Base-by-base conservation (phyloP, 2,888 invertebrate genomes). In the Campoletis raptor region DNA sequence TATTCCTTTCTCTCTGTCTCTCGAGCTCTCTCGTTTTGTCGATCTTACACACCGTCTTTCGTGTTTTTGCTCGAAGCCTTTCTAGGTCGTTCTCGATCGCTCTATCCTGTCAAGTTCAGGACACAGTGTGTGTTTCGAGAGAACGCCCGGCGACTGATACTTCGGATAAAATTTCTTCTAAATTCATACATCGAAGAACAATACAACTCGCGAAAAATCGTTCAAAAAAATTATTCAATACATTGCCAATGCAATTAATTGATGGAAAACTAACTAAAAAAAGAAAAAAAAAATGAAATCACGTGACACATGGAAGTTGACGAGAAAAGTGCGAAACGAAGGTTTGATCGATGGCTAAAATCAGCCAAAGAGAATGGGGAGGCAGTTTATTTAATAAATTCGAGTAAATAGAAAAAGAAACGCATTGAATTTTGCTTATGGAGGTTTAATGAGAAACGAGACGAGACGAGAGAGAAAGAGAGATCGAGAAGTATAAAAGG, bases 71-170 rank as follows among this genome's bases (percentile, higher is more conserved):
- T 92, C 91, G 90, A 91, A 93, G 92, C 90, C 91, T 93, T 93
- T 93, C 93, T 93, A 92, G 93, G 93, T 93, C 93, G 93, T 91
- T 91, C 92, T 92, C 91, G 90, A 91, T 91, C 89, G 90, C 90
- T 89, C 90, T 81, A 67, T 87, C 86, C 86, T 87, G 86, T 87
- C 86, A 87, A 87, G 86, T 87, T 87, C 86, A 87, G 84, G 84
- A 85, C 81, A 82, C 85, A 7, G 18, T 15, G 48, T 76, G 81
- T 37, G 74, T 67, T 67, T 73, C 73, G 52, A 12, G 52, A 66
- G 18, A 30, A 30, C 30, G 30, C 30, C 12, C 83, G 85, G 86
- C 86, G 85, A 70, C 88, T 84, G 88, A 70, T 40, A 40, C 40
- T 21, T 30, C 9, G 42, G 54, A 54, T 54, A 3, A 10, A 21